Evolutionary conservation across 1,140 invertebrate genomes (phyloP), one percentile per base, ranked within the genome.

Genomic region (Melitaea cinxia): DNA sequence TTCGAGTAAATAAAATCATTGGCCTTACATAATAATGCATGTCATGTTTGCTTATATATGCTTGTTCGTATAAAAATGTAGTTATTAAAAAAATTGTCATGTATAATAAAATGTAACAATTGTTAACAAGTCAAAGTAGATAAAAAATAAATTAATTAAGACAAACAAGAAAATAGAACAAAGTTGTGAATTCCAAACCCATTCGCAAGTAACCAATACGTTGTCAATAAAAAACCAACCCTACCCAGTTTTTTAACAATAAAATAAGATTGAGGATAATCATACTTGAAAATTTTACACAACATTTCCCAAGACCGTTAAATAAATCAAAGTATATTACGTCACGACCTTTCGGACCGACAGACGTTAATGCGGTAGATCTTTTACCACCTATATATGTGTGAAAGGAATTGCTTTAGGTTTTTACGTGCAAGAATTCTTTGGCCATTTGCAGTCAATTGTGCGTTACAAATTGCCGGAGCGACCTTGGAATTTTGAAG

Each of bases 371-470:
- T 39, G 9, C 10, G 56, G 50, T 24, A 53, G 35, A 35, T 61
- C 15, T 42, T 35, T 65, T 65, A 65, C 56, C 63, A 65, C 49
- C 49, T 54, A 52, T 65, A 65, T 65, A 47, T 50, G 49, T 65
- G 54, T 50, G 49, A 52, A 65, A 65, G 35, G 45, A 37, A 65
- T 65, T 65, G 63, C 63, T 24, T 49, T 19, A 64, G 55, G 54
- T 58, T 65, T 63, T 50, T 58, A 65, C 63, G 63, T 58, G 63
- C 21, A 28, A 53, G 28, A 65, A 65, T 65, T 28, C 47, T 60
- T 21, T 30, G 33, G 26, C 14, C 39, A 59, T 59, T 47, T 59
- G 24, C 23, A 42, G 35, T 56, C 54, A 56, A 56, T 42, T 56
- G 54, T 12, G 19, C 54, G 54, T 19, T 39, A 47, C 54, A 56